phyloP scores from a whole-genome alignment of 2,888 invertebrate species.

The Andrena chrysosceles region DNA sequence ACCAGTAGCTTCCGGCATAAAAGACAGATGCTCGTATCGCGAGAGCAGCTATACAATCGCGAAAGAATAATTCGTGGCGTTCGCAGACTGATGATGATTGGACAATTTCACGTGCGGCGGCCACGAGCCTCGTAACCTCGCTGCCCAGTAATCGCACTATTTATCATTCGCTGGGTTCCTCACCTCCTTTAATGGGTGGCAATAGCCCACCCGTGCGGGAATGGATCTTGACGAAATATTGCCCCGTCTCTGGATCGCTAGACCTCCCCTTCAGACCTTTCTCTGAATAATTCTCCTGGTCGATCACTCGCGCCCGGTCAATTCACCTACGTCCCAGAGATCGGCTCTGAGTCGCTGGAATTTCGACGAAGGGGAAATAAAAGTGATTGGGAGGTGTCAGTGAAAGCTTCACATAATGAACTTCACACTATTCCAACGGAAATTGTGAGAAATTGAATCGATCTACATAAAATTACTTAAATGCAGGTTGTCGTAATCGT shows the following conservation, averaged over 20 bases:
- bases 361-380: neutral
- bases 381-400: neutral
- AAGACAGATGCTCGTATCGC: slow-evolving; percentile 74
- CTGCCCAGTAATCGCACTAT: slow-evolving; percentile 81
- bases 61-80: slow-evolving; percentile 65
- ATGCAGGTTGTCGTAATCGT: neutral
- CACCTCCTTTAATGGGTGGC: slow-evolving; percentile 72
- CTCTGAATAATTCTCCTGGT: slow-evolving; percentile 36
- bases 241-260: slow-evolving; percentile 44
- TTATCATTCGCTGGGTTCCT: slow-evolving; percentile 80
- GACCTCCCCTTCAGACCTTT: slow-evolving; percentile 22
- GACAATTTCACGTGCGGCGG: slow-evolving; percentile 75
- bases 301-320: slow-evolving; percentile 47
- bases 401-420: neutral
- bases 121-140: slow-evolving; percentile 57
- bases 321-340: neutral
- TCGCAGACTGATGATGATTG: slow-evolving; percentile 80
- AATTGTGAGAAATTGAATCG: no score
- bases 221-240: slow-evolving; percentile 70
- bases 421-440: no score
- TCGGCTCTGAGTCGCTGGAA: neutral
- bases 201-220: slow-evolving; percentile 76
- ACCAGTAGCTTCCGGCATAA: slow-evolving; percentile 40
- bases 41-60: slow-evolving; percentile 59
- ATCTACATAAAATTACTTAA: neutral